Evolutionary conservation across 2,113 vertebrate species (phyloP), one percentile per base, ranked within the genome.

Genomic region (Nothoprocta perdicaria): DNA sequence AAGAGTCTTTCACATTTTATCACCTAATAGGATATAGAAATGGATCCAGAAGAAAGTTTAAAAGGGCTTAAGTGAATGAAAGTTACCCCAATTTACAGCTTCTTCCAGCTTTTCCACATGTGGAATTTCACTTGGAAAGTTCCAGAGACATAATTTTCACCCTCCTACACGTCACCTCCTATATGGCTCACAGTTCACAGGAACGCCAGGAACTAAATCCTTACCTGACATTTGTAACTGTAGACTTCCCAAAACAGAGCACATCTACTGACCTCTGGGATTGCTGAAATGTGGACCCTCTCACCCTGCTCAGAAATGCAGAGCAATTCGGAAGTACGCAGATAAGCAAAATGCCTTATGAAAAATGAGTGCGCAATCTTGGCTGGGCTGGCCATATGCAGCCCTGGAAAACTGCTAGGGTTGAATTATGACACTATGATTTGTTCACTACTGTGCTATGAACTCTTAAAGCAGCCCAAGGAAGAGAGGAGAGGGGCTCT

Each of bases 101-200:
- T 81, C 61, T 88, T 89, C 52, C 71, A 94, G 50, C 52, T 21
- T 78, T 88, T 80, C 82, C 77, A 71, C 84, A 85, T 67, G 77
- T 91, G 94, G 79, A 95, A 95, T 90, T 92, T 87, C 88, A 92
- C 83, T 90, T 91, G 94, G 85, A 95, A 94, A 89, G 52, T 96
- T 96, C 62, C 85, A 92, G 68, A 91, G 76, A 93, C 52, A 78
- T 46, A 92, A 85, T 89, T 96, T 95, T 92, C 91, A 93, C 52
- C 66, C 85, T 92, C 76, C 89, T 83, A 83, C 89, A 92, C 0
- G 0, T 86, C 91, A 93, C 80, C 68, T 93, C 61, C 75, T 65
- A 83, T 88, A 83, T 23, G 85, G 68, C 61, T 94, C 40, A 72
- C 40, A 63, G 93, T 66, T 65, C 5, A 2, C 67, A 74, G 67